Evolutionary conservation across 2,113 vertebrate species (phyloP), one percentile per base, ranked within the genome.

Genomic region (Corythaeola cristata): DNA sequence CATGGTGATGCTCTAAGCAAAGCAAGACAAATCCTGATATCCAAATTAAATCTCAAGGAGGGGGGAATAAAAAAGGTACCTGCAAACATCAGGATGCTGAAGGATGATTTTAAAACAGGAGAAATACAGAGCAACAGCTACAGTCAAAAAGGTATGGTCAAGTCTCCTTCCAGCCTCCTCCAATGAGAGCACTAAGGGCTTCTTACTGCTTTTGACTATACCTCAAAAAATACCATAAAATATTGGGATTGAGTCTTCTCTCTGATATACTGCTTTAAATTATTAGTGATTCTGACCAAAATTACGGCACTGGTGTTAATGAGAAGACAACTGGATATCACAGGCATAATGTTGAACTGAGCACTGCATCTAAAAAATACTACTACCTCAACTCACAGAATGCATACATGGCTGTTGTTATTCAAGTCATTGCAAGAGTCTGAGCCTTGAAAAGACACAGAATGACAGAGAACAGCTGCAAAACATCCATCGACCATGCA

Each of bases 381-480:
- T 13, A 15, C 53, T 39, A 1, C 6, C 53, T 47, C 12, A 66
- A 82, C 37, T 39, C 77, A 30, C 63, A 39, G 78, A 62, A 37
- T 1, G 17, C 44, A 41, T 3, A 24, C 12, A 3, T 3, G 52
- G 62, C 78, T 50, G 28, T 35, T n/a, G 11, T 16, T 17, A 72
- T 12, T 45, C 39, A 73, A 64, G 45, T 79, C 89, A 76, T 6
- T 63, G 53, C 52, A 78, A 23, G 53, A 68, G 27, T 6, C 66
- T 62, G 86, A 92, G 89, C 67, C 69, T 47, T 84, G 59, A 69
- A 80, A 88, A 92, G 81, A 47, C 71, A 60, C 1, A 27, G 63
- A 89, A 55, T 58, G 92, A 91, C 91, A 91, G 77, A 82, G 77
- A 69, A 79, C 75, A 92, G 87, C 89, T 91, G 91, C 39, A 85